phyloP scores from a whole-genome alignment of 1,140 invertebrate genomes.

The Phymastichus coffea region DNA sequence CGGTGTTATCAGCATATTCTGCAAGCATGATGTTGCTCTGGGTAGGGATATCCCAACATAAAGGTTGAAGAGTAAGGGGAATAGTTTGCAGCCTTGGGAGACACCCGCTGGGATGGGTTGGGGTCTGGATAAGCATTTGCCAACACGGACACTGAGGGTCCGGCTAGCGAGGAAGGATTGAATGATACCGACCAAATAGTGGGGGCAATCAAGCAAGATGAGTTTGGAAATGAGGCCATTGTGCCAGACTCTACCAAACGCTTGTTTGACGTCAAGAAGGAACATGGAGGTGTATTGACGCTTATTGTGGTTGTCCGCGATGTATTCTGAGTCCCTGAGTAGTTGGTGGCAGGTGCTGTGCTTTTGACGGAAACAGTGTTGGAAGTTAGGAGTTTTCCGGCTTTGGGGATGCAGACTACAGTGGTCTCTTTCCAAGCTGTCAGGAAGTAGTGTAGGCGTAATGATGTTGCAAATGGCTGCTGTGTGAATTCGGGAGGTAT shows the following conservation, averaged over 20 bases:
- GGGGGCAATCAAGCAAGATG: neutral
- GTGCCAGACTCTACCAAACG: constrained; percentile 37
- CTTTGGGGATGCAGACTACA: neutral
- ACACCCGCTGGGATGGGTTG: too few relatives aligned
- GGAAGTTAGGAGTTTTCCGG: neutral
- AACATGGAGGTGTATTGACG: too few relatives aligned
- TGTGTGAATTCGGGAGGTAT: neutral
- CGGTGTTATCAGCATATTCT: neutral
- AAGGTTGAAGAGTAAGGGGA: constrained; percentile 2
- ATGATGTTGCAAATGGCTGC: neutral
- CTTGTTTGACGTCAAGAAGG: too few relatives aligned
- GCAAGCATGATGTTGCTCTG: neutral
- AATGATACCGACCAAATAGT: constrained; percentile 15
- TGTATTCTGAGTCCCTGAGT: neutral
- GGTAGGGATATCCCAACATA: constrained; percentile 3
- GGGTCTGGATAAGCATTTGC: neutral
- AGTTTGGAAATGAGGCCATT: constrained; percentile 35
- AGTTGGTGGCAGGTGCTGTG: constrained; percentile 13
- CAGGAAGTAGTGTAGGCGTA: neutral
- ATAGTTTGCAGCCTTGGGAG: too few relatives aligned
- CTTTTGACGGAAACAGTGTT: constrained; percentile 3
- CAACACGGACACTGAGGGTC: neutral
- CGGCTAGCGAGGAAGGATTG: constrained; percentile 18
- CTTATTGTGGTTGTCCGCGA: constrained; percentile 8
- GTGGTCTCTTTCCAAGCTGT: neutral